Conservation (phyloP, 2,888 invertebrate species). For the Tholera decimalis region DNA sequence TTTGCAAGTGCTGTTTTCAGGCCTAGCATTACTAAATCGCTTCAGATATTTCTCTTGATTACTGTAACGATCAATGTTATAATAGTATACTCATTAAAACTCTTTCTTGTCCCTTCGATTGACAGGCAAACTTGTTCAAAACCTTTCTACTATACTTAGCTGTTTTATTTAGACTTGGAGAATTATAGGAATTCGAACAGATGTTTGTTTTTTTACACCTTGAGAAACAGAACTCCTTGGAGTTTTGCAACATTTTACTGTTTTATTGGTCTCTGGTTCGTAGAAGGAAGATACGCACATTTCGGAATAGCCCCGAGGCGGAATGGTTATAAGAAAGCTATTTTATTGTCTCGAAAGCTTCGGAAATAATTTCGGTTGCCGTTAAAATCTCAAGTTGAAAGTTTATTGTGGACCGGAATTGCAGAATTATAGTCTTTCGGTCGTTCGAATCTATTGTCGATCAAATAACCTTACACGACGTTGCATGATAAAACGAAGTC, state of each 20-base stretch:
- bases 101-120: conserved; percentile 63
- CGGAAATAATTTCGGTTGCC: conserved; percentile 80
- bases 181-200: conserved; percentile 63
- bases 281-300: conserved; percentile 77
- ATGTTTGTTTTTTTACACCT: conserved; percentile 68
- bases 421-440: conserved; percentile 71
- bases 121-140: conserved; percentile 58
- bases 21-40: conserved; percentile 58
- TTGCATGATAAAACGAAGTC: conserved; percentile 40
- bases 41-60: conserved; percentile 61
- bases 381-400: conserved; percentile 77
- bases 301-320: conserved; percentile 75
- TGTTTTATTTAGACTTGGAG: conserved; percentile 64
- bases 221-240: conserved; percentile 73
- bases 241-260: conserved; percentile 82
- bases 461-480: conserved; percentile 60
- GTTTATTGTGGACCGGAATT: conserved; percentile 78
- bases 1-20: conserved; percentile 40
- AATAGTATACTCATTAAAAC: conserved; percentile 67
- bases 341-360: conserved; percentile 81
- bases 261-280: conserved; percentile 77
- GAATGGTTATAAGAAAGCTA: conserved; percentile 81
- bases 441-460: conserved; percentile 71
- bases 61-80: conserved; percentile 63
- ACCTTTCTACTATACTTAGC: conserved; percentile 64